Base-by-base conservation (phyloP, 2,797 vertebrate genomes). In the Geotrypetes seraphini region DNA sequence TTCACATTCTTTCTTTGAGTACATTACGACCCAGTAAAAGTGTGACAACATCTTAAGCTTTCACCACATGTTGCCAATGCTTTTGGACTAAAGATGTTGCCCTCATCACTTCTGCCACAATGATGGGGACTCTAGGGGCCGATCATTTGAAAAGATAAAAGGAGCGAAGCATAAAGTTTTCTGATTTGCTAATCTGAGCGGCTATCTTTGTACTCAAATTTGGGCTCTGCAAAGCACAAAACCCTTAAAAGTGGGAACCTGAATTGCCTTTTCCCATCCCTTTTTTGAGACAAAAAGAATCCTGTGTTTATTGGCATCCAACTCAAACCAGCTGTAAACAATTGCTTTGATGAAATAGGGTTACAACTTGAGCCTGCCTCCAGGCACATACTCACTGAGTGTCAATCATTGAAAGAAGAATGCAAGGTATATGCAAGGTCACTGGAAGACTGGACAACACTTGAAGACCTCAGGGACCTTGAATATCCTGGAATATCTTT, bases 311-410 rank as follows among this genome's bases (percentile, higher is more conserved):
- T 67, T 78, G 77, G 74, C 81, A 83, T 87, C 84, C 84, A 85
- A 79, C 83, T 76, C 67, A 75, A 84, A 85, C 84, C 88, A 93
- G 88, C 90, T 93, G 90, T 85, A 91, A 92, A 86, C 83, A 78
- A 85, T 87, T 77, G 80, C 88, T 92, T 90, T 91, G 86, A 93
- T 90, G 87, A 84, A 63, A 76, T 66, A 69, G 47, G 28, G 57
- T 60, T 53, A 53, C 59, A 70, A 75, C 75, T 69, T 21, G 62
- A 66, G 52, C 36, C 57, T 65, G 79, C 82, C 78, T 39, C 57
- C 57, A 52, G 80, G 72, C 73, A 47, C 53, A 49, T 42, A 68
- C 56, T 53, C 60, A 50, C 62, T 49, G 33, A 64, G 42, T 50
- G 87, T 85, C 87, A 86, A 75, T 90, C 85, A 89, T 63, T 69